A percentile compares a stretch with the other conserved stretches of the same genome.
Evolutionary conservation across 2,797 vertebrate genomes (phyloP).

Genomic region (Poeciliopsis infans): DNA sequence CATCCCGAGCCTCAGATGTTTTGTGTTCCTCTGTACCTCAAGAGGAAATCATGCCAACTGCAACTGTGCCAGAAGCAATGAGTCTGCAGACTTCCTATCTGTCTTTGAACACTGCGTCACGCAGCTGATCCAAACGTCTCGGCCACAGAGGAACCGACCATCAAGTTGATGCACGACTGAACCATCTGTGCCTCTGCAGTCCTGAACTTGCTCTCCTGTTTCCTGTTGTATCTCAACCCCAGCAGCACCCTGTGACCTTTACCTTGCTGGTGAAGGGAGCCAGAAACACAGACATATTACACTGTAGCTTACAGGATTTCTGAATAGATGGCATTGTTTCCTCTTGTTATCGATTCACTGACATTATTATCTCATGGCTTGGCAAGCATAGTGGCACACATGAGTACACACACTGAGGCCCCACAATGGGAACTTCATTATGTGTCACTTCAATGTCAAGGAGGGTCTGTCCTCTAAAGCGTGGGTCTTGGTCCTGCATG

Average conservation of each 20-base stretch:
- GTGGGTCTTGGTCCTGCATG: conserved; percentile 13
- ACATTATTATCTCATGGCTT: conserved; percentile 30
- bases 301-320: conserved; percentile 8
- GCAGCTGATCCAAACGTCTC: conserved; percentile 26
- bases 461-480: conserved; percentile 21
- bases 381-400: conserved; percentile 1
- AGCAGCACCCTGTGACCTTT: conserved; percentile 47
- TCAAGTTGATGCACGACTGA: conserved; percentile 60
- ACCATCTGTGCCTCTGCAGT: conserved; percentile 37
- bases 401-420: neutral
- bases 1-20: neutral
- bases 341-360: conserved; percentile 26
- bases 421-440: conserved; percentile 20
- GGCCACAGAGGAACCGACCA: conserved; percentile 51
- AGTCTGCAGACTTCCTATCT: conserved; percentile 14
- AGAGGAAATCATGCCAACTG: neutral
- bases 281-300: neutral
- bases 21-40: neutral
- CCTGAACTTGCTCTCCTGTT: conserved; percentile 32
- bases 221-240: conserved; percentile 29
- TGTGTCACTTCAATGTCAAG: conserved; percentile 16
- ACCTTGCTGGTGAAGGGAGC: conserved; percentile 7
- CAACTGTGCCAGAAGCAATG: conserved; percentile 12
- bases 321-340: conserved; percentile 1
- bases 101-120: neutral